These are phyloP conservation scores for Rotaria socialis DNA, from an alignment of 2,888 invertebrate genomes.

Conservation along the genomic window DNA sequence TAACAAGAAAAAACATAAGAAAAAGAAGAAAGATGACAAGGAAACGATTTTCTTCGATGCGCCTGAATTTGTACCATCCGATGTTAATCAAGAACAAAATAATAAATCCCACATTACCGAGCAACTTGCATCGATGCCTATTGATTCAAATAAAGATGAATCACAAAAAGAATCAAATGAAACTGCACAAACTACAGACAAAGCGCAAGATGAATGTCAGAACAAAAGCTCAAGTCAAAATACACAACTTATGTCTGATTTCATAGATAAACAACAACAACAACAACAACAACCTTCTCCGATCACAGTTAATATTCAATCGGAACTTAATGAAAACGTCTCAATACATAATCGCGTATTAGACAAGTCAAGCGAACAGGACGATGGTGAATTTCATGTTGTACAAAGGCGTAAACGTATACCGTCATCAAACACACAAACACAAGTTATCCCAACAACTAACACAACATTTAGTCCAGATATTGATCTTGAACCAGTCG, in stretches of 20 bases:
- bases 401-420: neutral
- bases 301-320: too few relatives aligned
- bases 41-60: neutral
- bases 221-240: too few relatives aligned
- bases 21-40: neutral
- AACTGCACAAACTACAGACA: neutral
- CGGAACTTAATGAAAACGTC: too few relatives aligned
- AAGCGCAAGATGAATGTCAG: too few relatives aligned
- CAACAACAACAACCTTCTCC: too few relatives aligned
- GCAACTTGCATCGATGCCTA: too few relatives aligned
- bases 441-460: neutral
- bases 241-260: too few relatives aligned
- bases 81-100: neutral
- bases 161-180: too few relatives aligned
- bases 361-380: neutral
- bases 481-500: neutral
- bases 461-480: neutral
- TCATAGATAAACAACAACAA: too few relatives aligned
- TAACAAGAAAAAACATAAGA: neutral
- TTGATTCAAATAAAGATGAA: too few relatives aligned
- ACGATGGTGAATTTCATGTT: neutral
- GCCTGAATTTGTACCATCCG: neutral
- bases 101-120: neutral
- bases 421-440: neutral
- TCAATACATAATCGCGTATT: too few relatives aligned